A percentile compares a stretch with the other conserved stretches of the same genome.
Evolutionary conservation across 2,888 invertebrate species (phyloP).

Genomic region (Automeris io): DNA sequence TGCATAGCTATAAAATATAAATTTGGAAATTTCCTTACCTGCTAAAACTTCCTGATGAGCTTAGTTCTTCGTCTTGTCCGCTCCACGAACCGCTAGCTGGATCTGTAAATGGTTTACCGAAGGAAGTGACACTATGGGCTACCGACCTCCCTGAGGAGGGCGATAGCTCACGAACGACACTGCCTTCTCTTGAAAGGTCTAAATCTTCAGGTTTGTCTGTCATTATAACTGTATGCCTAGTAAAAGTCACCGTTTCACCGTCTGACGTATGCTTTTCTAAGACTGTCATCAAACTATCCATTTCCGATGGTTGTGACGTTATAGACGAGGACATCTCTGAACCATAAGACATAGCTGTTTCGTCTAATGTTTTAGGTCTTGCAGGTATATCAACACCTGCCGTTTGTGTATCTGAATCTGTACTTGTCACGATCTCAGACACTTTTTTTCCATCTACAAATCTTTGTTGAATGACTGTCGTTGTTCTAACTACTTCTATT

Average conservation of each 20-base stretch:
- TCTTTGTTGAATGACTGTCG: constrained; percentile 64
- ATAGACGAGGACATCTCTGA: constrained; percentile 73
- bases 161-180: constrained; percentile 65
- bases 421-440: constrained; percentile 59
- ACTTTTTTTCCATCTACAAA: constrained; percentile 70
- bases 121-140: constrained; percentile 65
- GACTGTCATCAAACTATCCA: constrained; percentile 71
- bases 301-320: constrained; percentile 69
- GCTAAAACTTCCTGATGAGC: constrained; percentile 73
- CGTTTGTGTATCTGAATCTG: constrained; percentile 36
- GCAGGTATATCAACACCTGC: constrained; percentile 67
- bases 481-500: constrained; percentile 63
- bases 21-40: too few species aligned
- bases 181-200: constrained; percentile 59
- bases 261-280: constrained; percentile 58
- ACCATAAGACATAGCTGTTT: constrained; percentile 58
- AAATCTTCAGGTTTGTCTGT: constrained; percentile 63
- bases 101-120: constrained; percentile 76
- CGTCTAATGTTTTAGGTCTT: constrained; percentile 49
- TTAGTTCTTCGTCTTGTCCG: constrained; percentile 71
- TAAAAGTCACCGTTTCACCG: constrained; percentile 65
- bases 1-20: too few species aligned
- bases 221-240: constrained; percentile 50
- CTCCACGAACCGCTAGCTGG: constrained; percentile 76
- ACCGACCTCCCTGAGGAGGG: constrained; percentile 72